Conservation (phyloP, 2,797 vertebrate genomes). For the Galaxias olidus region DNA sequence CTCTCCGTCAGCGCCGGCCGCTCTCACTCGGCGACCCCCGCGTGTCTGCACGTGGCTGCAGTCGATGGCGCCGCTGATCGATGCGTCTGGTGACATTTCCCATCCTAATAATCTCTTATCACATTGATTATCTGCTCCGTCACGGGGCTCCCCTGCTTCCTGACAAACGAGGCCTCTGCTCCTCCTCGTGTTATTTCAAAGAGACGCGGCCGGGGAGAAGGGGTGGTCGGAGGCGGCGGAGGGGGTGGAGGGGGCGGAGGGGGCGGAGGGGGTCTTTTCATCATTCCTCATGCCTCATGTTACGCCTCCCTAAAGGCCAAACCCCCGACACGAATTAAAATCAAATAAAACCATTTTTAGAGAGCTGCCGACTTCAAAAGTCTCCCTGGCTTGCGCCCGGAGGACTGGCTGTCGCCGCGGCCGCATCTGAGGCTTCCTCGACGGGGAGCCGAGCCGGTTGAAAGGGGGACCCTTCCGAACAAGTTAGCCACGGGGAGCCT, state of each 20-base stretch:
- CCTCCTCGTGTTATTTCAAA: constrained; percentile 30
- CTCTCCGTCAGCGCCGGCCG: constrained; percentile 47
- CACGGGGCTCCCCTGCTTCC: constrained; percentile 59
- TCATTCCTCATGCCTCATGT: constrained; percentile 15
- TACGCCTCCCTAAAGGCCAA: constrained; percentile 21
- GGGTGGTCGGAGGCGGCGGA: not conserved
- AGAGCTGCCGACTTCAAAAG: constrained; percentile 45
- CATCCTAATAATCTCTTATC: constrained; percentile 74
- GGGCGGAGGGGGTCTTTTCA: not conserved
- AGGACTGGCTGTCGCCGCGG: constrained; percentile 36
- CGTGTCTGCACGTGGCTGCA: constrained; percentile 56
- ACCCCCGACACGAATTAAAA: constrained; percentile 48
- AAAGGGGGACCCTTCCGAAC: constrained; percentile 50
- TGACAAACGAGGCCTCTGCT: constrained; percentile 59
- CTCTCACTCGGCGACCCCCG: constrained; percentile 59
- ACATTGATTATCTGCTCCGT: constrained; percentile 67
- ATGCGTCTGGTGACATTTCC: constrained; percentile 74
- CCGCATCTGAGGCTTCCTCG: constrained; percentile 39
- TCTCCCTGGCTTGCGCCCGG: constrained; percentile 46
- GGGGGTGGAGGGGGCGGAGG: no score
- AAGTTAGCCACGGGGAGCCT: constrained; percentile 37
- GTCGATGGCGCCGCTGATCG: constrained; percentile 67
- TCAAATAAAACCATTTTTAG: constrained; percentile 41
- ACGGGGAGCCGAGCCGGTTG: constrained; percentile 31
- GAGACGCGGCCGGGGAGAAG: constrained; percentile 27